Conservation (phyloP, 2,888 invertebrate species). For the Meghimatium bilineatum region DNA sequence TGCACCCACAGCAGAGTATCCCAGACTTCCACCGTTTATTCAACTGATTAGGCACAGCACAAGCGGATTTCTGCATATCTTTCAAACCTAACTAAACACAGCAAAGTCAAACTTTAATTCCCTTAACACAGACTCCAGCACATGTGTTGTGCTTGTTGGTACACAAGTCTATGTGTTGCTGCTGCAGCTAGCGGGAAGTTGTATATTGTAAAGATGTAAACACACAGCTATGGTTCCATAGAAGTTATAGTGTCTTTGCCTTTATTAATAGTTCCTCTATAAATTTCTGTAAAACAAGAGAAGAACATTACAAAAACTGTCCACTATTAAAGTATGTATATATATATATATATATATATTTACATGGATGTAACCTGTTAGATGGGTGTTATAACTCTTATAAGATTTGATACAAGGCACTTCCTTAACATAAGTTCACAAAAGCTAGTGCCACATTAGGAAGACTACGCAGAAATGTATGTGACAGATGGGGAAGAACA, state of each 20-base stretch:
- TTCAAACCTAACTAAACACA: background rate
- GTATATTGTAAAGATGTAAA: background rate
- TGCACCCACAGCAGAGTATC: background rate
- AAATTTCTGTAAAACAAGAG: slow-evolving; percentile 63
- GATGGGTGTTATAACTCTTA: too few species aligned
- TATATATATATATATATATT: too few species aligned
- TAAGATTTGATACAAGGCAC: too few species aligned
- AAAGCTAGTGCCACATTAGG: too few species aligned
- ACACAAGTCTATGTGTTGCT: background rate
- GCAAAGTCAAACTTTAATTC: slow-evolving; percentile 1
- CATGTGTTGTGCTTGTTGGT: background rate
- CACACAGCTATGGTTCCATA: background rate
- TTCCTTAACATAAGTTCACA: too few species aligned
- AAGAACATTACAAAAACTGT: slow-evolving; percentile 16
- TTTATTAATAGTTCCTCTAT: slow-evolving; percentile 63
- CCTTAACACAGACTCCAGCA: background rate
- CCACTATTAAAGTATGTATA: too few species aligned
- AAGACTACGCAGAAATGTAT: too few species aligned
- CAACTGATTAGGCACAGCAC: background rate
- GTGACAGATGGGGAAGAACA: too few species aligned
- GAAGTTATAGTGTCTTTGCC: slow-evolving; percentile 64
- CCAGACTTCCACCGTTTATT: background rate
- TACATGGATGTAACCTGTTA: too few species aligned
- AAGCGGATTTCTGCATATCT: background rate
- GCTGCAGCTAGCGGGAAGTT: background rate